Percentiles rank a stretch among this genome's conserved stretches.
These are phyloP conservation scores for Beroe forskalii DNA, from an alignment of 37 sponge, comb jelly and placozoan species.

Conservation along the genomic window DNA sequence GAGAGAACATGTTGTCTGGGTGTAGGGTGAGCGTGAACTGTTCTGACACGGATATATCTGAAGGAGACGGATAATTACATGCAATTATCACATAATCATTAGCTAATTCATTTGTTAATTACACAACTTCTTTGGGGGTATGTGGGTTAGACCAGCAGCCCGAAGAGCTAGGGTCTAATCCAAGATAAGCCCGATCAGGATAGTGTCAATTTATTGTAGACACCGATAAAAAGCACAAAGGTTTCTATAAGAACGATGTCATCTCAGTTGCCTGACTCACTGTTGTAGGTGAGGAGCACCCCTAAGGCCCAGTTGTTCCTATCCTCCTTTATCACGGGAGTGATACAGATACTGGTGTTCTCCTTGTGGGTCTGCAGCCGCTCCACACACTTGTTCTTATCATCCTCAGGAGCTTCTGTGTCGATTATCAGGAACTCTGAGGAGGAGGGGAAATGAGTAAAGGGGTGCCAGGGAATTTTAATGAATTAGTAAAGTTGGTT, in stretches of 20 bases:
- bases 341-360: slow-evolving; percentile 16
- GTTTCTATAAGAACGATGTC: no score
- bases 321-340: slow-evolving; percentile 26
- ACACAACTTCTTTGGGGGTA: no score
- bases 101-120: no score
- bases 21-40: slow-evolving; percentile 14
- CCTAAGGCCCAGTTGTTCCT: slow-evolving; percentile 32
- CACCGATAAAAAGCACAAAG: no score
- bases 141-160: no score
- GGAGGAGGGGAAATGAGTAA: not conserved
- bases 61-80: no score
- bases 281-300: slow-evolving; percentile 38
- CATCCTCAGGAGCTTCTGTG: not conserved
- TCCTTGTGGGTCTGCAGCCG: slow-evolving; percentile 19
- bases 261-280: no score
- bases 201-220: no score
- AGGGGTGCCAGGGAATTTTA: not conserved
- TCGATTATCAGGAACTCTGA: slow-evolving; percentile 66
- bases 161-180: no score
- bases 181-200: no score
- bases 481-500: no score
- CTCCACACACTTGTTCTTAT: slow-evolving; percentile 43
- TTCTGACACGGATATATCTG: slow-evolving; percentile 47
- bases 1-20: slow-evolving; percentile 26
- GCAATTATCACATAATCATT: no score